Evolutionary conservation across 37 sponge, comb jelly and placozoan species (phyloP).

Genomic region (Petrosia ficiformis): DNA sequence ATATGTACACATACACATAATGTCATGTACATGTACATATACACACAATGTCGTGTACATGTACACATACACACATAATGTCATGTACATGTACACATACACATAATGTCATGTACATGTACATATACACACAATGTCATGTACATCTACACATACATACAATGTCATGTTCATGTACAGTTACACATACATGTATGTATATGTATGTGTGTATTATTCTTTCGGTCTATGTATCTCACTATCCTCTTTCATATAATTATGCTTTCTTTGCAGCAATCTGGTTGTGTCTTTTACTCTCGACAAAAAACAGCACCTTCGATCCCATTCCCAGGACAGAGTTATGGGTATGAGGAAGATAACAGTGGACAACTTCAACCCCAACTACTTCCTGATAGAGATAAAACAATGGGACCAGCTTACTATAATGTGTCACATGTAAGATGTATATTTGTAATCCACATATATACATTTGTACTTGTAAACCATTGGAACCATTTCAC

Average conservation of each 20-base stretch:
- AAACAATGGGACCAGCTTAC: conserved; percentile 93
- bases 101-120: too few species aligned
- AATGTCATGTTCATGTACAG: too few species aligned
- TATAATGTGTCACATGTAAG: conserved; percentile 68
- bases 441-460: too few species aligned
- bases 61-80: too few species aligned
- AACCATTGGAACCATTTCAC: conserved; percentile 1
- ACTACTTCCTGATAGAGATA: conserved; percentile 55
- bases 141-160: too few species aligned
- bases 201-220: not conserved
- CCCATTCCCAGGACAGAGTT: conserved; percentile 74
- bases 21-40: too few species aligned
- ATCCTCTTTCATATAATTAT: too few species aligned
- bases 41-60: too few species aligned
- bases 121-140: too few species aligned
- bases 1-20: too few species aligned
- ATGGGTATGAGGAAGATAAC: conserved; percentile 84
- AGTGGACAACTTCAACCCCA: conserved; percentile 79
- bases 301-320: conserved; percentile 89
- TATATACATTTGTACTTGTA: not conserved
- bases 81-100: too few species aligned
- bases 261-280: too few species aligned
- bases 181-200: not conserved
- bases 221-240: not conserved
- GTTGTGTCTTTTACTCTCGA: conserved; percentile 58